phyloP scores from a whole-genome alignment of 2,113 vertebrate genomes.

The Phylloscopus trochilus region DNA sequence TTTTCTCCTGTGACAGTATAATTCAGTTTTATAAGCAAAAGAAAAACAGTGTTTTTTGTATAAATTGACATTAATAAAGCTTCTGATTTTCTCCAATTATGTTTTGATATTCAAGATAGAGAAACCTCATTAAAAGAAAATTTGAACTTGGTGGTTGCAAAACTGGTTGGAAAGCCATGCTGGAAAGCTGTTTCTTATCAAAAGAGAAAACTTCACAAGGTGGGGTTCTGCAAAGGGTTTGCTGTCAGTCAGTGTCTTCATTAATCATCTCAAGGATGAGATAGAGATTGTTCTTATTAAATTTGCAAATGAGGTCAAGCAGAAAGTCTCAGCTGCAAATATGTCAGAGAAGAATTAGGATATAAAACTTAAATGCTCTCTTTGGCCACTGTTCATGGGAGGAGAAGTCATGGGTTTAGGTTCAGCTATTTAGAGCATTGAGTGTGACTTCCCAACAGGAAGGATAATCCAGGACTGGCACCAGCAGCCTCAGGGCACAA shows the following conservation, averaged over 20 bases:
- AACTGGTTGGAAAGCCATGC: neutral
- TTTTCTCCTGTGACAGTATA: neutral
- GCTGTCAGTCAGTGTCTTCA: neutral
- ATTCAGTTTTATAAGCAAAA: neutral
- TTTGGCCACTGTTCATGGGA: neutral
- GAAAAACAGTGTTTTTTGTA: neutral
- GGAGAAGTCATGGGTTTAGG: neutral
- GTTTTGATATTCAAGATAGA: neutral
- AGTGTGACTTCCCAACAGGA: neutral
- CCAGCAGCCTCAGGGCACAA: accelerated
- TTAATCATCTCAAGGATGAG: neutral
- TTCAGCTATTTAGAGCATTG: accelerated
- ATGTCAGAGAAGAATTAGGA: neutral
- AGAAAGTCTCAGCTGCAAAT: neutral
- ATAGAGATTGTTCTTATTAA: neutral
- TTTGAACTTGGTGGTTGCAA: neutral
- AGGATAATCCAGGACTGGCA: neutral
- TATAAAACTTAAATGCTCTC: neutral
- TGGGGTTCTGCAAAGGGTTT: neutral
- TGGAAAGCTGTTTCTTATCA: neutral
- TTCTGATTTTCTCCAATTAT: neutral
- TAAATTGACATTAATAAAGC: neutral
- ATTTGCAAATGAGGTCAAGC: neutral
- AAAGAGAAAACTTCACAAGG: neutral
- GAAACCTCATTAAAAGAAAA: neutral